phyloP scores from a whole-genome alignment of 92 coral and sea anemone species.

The Anthopleura xanthogrammica region DNA sequence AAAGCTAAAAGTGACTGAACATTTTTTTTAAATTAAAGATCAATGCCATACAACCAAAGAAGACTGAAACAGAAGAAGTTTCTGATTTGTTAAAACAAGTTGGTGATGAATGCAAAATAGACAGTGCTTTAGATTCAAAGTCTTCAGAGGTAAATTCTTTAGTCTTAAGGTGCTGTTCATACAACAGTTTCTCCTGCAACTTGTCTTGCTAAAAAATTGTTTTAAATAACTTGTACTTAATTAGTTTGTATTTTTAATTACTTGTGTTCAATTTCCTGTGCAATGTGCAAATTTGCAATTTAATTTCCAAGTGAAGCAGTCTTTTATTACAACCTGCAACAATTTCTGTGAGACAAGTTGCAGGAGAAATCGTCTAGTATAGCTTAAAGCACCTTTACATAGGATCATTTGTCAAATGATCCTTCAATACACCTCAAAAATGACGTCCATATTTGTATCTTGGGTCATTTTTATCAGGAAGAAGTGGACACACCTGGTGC shows the following conservation, averaged over 20 bases:
- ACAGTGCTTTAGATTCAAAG: constrained; percentile 27
- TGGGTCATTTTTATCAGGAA: neutral
- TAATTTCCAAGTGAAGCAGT: too few species aligned
- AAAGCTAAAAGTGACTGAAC: too few species aligned
- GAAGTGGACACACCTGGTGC: constrained; percentile 14
- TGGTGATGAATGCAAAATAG: constrained; percentile 75
- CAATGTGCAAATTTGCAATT: too few species aligned
- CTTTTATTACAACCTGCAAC: too few species aligned
- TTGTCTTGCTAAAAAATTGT: neutral
- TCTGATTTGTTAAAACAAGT: constrained; percentile 78
- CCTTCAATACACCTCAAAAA: too few species aligned
- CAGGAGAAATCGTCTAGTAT: too few species aligned
- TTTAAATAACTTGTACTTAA: neutral
- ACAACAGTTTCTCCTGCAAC: neutral
- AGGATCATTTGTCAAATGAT: too few species aligned
- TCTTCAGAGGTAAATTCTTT: constrained; percentile 14
- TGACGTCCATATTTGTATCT: too few species aligned
- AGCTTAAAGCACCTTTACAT: too few species aligned
- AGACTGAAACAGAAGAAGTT: constrained; percentile 76
- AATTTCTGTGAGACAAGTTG: too few species aligned
- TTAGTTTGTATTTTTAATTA: neutral
- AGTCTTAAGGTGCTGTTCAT: neutral
- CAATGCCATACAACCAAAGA: constrained; percentile 60
- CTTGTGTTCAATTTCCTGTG: too few species aligned
- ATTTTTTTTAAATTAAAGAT: constrained; percentile 39